Evolutionary conservation across 2,888 invertebrate genomes (phyloP), one percentile per base, ranked within the genome.

Genomic region (Synergus itoensis): DNA sequence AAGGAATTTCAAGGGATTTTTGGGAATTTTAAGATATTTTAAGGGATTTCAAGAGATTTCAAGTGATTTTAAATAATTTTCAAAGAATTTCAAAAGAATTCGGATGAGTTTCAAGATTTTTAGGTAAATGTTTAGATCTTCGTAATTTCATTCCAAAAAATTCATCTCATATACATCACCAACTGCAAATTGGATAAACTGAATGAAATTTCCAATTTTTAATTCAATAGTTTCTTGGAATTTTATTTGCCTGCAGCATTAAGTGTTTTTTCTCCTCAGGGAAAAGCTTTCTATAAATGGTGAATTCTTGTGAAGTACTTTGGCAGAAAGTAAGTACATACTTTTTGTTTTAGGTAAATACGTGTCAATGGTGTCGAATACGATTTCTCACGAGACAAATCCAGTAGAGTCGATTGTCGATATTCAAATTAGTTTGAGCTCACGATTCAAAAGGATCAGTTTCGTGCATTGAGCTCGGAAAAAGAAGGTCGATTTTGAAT

Each of bases 361-460:
- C 73, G 48, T 73, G 53, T 73, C 73, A 73, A 73, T 73, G 53
- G 53, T 48, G 11, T 73, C 36, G 53, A 73, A 73, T 73, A 53
- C 53, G n/a, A 73, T 73, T 73, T n/a, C 48, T 53, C 73, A 53
- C n/a, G 53, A 73, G 73, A 73, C 53, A 73, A 73, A 73, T 57
- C 73, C 73, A n/a, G 73, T 53, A 40, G 28, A 48, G 53, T 73
- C 21, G 48, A 36, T 28, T n/a, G 73, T 73, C 53, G 73, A 73
- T 73, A 73, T 73, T 73, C 73, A 73, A 73, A 73, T 73, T 73
- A 73, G 53, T 53, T 69, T 36, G 18, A 73, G 73, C 73, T 40
- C 48, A n/a, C 73, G 40, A 73, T 73, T 73, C 53, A 18, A 40
- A 73, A 53, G 53, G 73, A 73, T 73, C 73, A 73, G 73, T 48